Conservation (phyloP, 2,797 vertebrate genomes). For the Erpetoichthys calabaricus region DNA sequence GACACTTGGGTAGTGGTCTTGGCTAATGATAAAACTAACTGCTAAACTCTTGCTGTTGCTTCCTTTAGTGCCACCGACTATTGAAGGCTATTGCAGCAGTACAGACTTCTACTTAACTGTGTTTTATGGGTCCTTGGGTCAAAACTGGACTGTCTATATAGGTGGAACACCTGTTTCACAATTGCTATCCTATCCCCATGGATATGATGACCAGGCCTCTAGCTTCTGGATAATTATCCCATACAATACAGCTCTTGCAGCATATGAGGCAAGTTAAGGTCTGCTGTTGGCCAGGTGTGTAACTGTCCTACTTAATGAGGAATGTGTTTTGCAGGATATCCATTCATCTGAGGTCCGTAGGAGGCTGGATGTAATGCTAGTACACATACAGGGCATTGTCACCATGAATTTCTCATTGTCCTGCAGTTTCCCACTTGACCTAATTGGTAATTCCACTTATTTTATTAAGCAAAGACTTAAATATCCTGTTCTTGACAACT, state of each 20-base stretch:
- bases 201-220: constrained; percentile 27
- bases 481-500: background rate
- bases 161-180: constrained; percentile 30
- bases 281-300: background rate
- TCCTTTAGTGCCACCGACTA: constrained; percentile 33
- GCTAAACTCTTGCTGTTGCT: too few species aligned
- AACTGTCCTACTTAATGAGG: background rate
- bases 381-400: constrained; percentile 31
- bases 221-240: constrained; percentile 37
- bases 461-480: background rate
- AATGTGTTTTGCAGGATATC: constrained; percentile 22
- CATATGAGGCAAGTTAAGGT: constrained; percentile 36
- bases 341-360: constrained; percentile 27
- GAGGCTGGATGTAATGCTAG: constrained; percentile 35
- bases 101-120: constrained; percentile 34
- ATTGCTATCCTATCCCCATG: constrained; percentile 20
- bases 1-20: background rate
- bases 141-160: constrained; percentile 26
- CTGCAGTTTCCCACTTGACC: constrained; percentile 43
- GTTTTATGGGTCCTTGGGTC: constrained; percentile 32
- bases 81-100: constrained; percentile 40
- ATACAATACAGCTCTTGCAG: constrained; percentile 18
- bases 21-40: background rate
- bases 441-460: constrained; percentile 31
- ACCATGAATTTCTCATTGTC: constrained; percentile 37